Evolutionary conservation across 2,888 invertebrate species (phyloP).

Genomic region (Brachycybe producta): DNA sequence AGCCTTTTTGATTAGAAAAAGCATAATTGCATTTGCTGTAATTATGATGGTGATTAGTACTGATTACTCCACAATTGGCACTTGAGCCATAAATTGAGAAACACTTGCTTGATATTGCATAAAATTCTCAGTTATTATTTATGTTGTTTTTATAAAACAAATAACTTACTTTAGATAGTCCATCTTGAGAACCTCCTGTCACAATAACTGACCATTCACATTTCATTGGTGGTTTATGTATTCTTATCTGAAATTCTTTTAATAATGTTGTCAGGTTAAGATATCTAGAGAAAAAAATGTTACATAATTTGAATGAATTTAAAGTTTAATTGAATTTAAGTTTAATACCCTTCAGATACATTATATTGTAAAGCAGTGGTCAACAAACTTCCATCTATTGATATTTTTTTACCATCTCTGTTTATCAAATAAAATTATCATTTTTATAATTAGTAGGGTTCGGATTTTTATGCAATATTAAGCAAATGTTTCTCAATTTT

Average conservation of each 20-base stretch:
- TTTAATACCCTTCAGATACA: constrained; percentile 52
- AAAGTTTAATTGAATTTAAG: neutral
- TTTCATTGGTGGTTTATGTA: constrained; percentile 53
- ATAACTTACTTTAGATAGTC: constrained; percentile 47
- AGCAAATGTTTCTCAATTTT: too few relatives aligned
- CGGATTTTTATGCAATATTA: too few relatives aligned
- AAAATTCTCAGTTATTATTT: neutral
- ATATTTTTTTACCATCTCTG: constrained; percentile 42
- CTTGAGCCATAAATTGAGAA: too few relatives aligned
- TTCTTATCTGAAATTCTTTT: constrained; percentile 46
- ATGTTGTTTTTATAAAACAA: neutral
- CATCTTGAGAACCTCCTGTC: constrained; percentile 64
- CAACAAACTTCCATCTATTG: constrained; percentile 46
- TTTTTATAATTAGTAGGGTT: too few relatives aligned
- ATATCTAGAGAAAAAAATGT: constrained; percentile 35
- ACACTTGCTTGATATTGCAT: too few relatives aligned
- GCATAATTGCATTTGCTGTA: too few relatives aligned
- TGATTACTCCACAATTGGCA: too few relatives aligned
- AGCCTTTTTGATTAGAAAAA: too few relatives aligned
- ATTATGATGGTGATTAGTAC: too few relatives aligned
- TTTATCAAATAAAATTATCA: neutral
- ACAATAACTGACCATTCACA: constrained; percentile 42
- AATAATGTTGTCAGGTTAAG: constrained; percentile 46
- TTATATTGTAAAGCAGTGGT: constrained; percentile 58
- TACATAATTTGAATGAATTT: neutral